These are phyloP conservation scores for Hydrolagus colliei DNA, from an alignment of 2,797 vertebrate genomes.

Conservation along the genomic window DNA sequence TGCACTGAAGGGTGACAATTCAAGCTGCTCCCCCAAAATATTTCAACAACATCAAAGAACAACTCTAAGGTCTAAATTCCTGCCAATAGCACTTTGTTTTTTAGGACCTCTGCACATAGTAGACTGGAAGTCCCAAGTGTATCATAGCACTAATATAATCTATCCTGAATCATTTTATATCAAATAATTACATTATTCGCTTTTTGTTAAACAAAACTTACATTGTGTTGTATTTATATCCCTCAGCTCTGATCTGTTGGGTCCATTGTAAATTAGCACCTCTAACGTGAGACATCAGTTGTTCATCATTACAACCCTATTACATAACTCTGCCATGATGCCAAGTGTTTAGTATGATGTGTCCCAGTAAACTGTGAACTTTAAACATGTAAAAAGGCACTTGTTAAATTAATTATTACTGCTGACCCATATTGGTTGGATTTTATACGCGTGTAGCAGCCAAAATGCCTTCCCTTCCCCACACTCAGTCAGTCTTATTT, in stretches of 20 bases:
- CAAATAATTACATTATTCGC: too few species aligned
- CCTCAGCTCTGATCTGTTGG: not conserved
- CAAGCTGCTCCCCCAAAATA: not conserved
- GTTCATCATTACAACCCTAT: not conserved
- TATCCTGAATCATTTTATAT: not conserved
- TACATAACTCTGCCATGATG: not conserved
- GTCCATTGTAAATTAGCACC: not conserved
- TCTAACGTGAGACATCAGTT: not conserved
- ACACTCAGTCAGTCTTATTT: not conserved
- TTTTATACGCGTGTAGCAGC: not conserved
- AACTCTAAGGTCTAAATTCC: not conserved
- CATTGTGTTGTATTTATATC: not conserved
- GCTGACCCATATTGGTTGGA: not conserved
- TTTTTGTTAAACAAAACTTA: too few species aligned
- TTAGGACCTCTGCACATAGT: not conserved
- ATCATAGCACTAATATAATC: not conserved
- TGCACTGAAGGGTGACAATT: not conserved
- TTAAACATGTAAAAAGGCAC: not conserved
- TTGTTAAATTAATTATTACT: not conserved
- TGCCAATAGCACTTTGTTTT: not conserved
- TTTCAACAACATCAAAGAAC: not conserved
- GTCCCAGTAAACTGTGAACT: not conserved
- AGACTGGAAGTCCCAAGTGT: not conserved
- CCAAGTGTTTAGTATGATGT: not conserved
- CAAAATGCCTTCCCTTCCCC: not conserved